Percentiles rank a stretch among this genome's conserved stretches.
Conservation (phyloP, 2,797 vertebrate genomes). For the Sebastes taczanowskii region DNA sequence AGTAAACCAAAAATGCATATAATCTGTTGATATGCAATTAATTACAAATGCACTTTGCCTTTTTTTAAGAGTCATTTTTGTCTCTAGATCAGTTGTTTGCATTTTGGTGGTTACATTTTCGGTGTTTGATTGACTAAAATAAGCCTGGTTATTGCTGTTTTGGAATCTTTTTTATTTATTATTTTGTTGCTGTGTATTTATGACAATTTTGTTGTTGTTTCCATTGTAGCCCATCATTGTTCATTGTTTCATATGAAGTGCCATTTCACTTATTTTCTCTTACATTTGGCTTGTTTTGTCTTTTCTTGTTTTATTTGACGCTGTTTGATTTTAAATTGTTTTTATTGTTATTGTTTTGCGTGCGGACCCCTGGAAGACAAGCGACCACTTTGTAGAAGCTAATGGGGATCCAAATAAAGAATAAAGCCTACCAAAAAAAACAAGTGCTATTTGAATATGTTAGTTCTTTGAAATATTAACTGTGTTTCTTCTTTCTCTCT, state of each 20-base stretch:
- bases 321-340: not conserved
- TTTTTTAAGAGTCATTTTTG: not conserved
- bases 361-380: not conserved
- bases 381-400: not conserved
- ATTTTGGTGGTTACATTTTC: not conserved
- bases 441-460: not conserved
- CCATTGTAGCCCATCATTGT: not conserved
- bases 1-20: constrained; percentile 26
- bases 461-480: not conserved
- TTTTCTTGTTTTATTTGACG: not conserved
- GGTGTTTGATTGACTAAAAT: not conserved
- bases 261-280: not conserved
- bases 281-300: not conserved
- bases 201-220: not conserved
- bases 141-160: not conserved
- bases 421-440: not conserved
- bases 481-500: not conserved
- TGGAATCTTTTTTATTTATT: not conserved
- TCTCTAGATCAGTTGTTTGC: not conserved
- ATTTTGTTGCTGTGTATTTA: not conserved
- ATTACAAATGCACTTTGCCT: not conserved
- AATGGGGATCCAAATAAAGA: not conserved
- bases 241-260: not conserved
- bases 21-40: constrained; percentile 32
- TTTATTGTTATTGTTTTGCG: not conserved